phyloP scores from a whole-genome alignment of 2,797 vertebrate genomes.

The Odontamblyopus lacepedii region DNA sequence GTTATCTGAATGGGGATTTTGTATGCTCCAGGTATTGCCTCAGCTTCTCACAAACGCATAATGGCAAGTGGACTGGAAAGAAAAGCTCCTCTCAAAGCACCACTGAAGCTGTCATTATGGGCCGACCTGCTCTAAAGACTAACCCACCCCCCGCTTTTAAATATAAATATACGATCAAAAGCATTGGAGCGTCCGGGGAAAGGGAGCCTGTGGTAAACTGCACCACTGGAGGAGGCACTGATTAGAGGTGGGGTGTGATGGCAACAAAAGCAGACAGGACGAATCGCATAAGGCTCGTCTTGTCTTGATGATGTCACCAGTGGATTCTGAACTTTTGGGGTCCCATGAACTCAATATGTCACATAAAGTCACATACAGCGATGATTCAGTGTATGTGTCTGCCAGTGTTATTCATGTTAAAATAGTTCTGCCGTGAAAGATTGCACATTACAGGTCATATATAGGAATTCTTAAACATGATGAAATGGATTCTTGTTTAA shows the following conservation, averaged over 20 bases:
- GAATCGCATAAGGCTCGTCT: conserved; percentile 34
- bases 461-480: not conserved
- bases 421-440: not conserved
- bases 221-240: conserved; percentile 44
- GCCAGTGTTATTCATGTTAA: not conserved
- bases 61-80: conserved; percentile 22
- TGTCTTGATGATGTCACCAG: conserved; percentile 65
- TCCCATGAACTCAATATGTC: not conserved
- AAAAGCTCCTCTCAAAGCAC: conserved; percentile 29
- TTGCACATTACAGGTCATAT: not conserved
- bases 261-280: conserved; percentile 23
- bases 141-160: conserved; percentile 22
- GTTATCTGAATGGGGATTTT: conserved; percentile 57
- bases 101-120: conserved; percentile 5
- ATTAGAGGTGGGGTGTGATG: conserved; percentile 44
- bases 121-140: conserved; percentile 1
- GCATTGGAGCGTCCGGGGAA: conserved; percentile 18
- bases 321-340: not conserved
- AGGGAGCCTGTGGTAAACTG: conserved; percentile 15
- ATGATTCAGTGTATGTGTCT: not conserved
- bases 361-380: not conserved
- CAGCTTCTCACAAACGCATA: conserved; percentile 41
- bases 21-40: conserved; percentile 26
- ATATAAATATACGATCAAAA: conserved; percentile 62
- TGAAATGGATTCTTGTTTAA: not conserved